phyloP scores from a whole-genome alignment of 1,140 invertebrate genomes.

The Acyrthosiphon pisum region DNA sequence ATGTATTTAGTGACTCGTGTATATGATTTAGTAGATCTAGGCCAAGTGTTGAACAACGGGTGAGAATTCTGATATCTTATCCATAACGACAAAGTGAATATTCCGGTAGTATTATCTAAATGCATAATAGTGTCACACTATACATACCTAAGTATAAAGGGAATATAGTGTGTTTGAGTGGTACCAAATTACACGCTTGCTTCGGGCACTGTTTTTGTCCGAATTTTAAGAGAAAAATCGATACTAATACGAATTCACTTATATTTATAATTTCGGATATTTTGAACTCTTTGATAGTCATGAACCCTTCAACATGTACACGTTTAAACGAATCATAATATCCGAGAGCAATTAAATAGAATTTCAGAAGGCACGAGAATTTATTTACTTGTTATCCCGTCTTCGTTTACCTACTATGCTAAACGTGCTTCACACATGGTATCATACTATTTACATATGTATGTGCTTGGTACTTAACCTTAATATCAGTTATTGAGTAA shows the following conservation, averaged over 20 bases:
- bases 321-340: too few relatives aligned
- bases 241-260: background rate
- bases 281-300: too few relatives aligned
- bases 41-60: background rate
- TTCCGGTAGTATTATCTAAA: background rate
- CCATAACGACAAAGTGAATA: background rate
- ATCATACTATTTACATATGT: too few relatives aligned
- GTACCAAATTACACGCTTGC: background rate
- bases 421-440: too few relatives aligned
- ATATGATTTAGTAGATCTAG: background rate
- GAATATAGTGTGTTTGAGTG: background rate
- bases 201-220: background rate
- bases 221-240: background rate
- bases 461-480: background rate
- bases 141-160: background rate
- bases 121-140: background rate
- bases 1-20: background rate
- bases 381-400: too few relatives aligned
- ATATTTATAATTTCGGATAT: too few relatives aligned
- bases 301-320: too few relatives aligned
- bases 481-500: background rate
- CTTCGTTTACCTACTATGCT: too few relatives aligned
- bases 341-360: too few relatives aligned
- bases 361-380: too few relatives aligned
- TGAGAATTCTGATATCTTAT: background rate